Evolutionary conservation across 2,113 vertebrate genomes (phyloP), one percentile per base, ranked within the genome.

Genomic region (Brachypteracias leptosomus): DNA sequence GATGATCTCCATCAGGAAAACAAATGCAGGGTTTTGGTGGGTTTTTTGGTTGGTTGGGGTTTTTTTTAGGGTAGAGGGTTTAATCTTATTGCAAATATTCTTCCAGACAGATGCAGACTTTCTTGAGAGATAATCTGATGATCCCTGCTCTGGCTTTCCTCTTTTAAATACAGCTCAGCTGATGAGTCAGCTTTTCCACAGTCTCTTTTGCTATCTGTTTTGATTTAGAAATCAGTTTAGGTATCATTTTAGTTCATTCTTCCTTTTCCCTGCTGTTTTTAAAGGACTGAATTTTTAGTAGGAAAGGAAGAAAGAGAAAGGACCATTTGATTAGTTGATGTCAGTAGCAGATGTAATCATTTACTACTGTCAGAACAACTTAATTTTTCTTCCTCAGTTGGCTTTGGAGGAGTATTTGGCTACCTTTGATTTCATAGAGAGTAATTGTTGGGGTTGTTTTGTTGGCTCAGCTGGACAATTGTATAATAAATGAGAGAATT

Each of bases 71-170:
- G 11, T 8, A 3, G 4, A 11, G 63, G 9, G 28, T 51, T 92
- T 94, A 89, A 54, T 93, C 77, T 78, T 81, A 85, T 91, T 76
- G 49, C 42, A 95, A 84, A 89, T 79, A 92, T 91, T 93, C 84
- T 95, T 95, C 77, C 52, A 96, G 86, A 82, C 88, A 92, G 68
- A 95, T 67, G 33, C 44, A 95, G 89, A 79, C n/a, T 94, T 96
- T 78, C 95, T 96, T 95, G 81, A 76, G 90, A 95, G 86, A 94
- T 97, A 97, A 97, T 96, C 93, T 97, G 91, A 96, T 97, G 95
- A 96, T 95, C 96, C 36, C 49, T 91, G 62, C 72, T 95, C 94
- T 96, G 95, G 83, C 58, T 96, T 97, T 97, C 59, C 90, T 97
- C 77, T 94, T 97, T 96, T 94, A 97, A 97, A 91, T 91, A 92